These are phyloP conservation scores for Heliangelus exortis DNA, from an alignment of 2,797 vertebrate species.

Conservation along the genomic window DNA sequence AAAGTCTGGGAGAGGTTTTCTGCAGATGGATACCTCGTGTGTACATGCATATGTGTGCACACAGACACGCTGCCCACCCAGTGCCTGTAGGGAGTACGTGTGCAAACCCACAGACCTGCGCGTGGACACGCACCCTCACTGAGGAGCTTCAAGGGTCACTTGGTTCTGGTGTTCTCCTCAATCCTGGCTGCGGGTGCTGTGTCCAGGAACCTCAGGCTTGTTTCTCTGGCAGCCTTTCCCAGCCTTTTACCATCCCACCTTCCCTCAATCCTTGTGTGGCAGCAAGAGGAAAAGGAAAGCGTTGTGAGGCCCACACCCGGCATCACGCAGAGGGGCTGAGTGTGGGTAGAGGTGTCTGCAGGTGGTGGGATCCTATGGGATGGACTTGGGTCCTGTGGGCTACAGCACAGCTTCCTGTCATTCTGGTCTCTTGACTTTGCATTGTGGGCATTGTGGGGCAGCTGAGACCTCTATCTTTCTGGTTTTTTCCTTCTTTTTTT, in stretches of 20 bases:
- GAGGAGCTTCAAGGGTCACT: not conserved
- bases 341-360: not conserved
- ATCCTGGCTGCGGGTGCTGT: not conserved
- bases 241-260: not conserved
- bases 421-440: not conserved
- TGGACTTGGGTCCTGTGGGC: fast-evolving
- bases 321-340: not conserved
- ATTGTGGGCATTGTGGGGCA: not conserved
- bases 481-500: not conserved
- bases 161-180: not conserved
- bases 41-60: not conserved
- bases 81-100: not conserved
- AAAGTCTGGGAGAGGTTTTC: not conserved
- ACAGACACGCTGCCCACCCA: not conserved
- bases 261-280: not conserved
- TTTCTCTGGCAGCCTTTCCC: constrained; percentile 43
- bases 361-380: not conserved
- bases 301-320: not conserved
- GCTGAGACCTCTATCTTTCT: not conserved
- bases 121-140: not conserved
- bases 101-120: too few species aligned
- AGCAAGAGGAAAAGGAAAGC: not conserved
- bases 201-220: constrained; percentile 12
- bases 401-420: not conserved
- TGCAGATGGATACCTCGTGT: not conserved